Evolutionary conservation across 2,888 invertebrate species (phyloP).

Genomic region (Petrophora chlorosata): DNA sequence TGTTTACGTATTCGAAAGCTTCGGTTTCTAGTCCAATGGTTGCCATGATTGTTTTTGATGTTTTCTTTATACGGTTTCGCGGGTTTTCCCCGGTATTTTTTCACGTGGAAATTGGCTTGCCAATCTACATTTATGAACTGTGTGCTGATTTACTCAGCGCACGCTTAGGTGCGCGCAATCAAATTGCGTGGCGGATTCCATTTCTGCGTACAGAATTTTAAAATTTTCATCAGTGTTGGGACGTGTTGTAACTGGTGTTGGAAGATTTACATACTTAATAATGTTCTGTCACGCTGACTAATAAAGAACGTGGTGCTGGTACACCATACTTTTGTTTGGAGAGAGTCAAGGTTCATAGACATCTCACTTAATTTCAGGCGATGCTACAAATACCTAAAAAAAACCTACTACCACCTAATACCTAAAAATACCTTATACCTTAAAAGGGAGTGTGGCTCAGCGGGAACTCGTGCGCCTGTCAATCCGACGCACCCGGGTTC

Average conservation of each 20-base stretch:
- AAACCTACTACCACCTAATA: no score
- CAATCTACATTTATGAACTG: slow-evolving; percentile 24
- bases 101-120: slow-evolving; percentile 27
- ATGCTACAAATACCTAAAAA: no score
- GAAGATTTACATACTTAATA: neutral
- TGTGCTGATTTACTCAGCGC: slow-evolving; percentile 6
- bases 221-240: slow-evolving; percentile 9
- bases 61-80: slow-evolving; percentile 20
- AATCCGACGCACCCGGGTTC: no score
- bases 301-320: no score
- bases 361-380: no score
- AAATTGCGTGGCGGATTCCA: slow-evolving; percentile 7
- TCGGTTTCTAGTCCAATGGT: slow-evolving; percentile 24
- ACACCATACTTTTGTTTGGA: no score
- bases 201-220: slow-evolving; percentile 6
- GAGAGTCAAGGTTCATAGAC: no score
- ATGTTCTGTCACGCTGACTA: no score
- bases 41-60: slow-evolving; percentile 33
- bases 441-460: no score
- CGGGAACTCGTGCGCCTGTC: no score
- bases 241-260: no score
- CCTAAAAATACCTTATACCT: no score
- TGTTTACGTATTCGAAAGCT: slow-evolving; percentile 11
- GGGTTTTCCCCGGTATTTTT: slow-evolving; percentile 8
- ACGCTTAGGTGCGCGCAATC: slow-evolving; percentile 24